Percentiles rank a stretch among this genome's conserved stretches.
Conservation (phyloP, 2,113 vertebrate species). For the Poeciliopsis prolifica region DNA sequence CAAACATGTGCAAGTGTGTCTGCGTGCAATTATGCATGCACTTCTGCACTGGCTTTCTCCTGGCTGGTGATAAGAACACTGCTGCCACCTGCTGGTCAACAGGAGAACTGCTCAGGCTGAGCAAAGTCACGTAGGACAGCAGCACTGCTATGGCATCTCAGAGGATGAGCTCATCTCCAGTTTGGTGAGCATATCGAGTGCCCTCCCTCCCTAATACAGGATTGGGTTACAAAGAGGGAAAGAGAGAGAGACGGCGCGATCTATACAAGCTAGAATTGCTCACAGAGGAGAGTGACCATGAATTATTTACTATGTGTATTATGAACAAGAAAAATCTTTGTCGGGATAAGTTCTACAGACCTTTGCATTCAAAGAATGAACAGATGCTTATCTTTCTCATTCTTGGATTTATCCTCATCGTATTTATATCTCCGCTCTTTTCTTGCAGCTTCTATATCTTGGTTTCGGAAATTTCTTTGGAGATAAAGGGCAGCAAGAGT, state of each 20-base stretch:
- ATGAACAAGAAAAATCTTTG: slow-evolving; percentile 30
- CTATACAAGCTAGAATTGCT: slow-evolving; percentile 36
- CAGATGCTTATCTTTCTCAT: neutral
- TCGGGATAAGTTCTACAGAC: slow-evolving; percentile 10
- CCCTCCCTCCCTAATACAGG: slow-evolving; percentile 30
- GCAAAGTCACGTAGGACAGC: slow-evolving; percentile 71
- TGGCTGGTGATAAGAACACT: slow-evolving; percentile 26
- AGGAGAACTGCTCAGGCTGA: slow-evolving; percentile 16
- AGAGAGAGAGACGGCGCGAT: slow-evolving; percentile 5
- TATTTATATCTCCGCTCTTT: neutral
- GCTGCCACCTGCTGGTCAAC: slow-evolving; percentile 73
- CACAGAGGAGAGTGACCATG: slow-evolving; percentile 18
- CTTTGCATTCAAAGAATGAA: slow-evolving; percentile 12
- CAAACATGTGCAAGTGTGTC: slow-evolving; percentile 50
- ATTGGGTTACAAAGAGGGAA: slow-evolving; percentile 31
- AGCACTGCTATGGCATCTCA: slow-evolving; percentile 56
- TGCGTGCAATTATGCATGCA: neutral
- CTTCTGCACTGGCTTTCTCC: slow-evolving; percentile 8
- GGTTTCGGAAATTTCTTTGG: neutral
- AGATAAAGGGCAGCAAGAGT: neutral
- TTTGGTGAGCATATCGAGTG: slow-evolving; percentile 56
- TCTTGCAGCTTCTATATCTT: neutral
- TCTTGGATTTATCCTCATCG: neutral
- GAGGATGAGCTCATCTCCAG: slow-evolving; percentile 69
- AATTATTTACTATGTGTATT: slow-evolving; percentile 51